Conservation (phyloP, 2,888 invertebrate species). For the Diaperis boleti region DNA sequence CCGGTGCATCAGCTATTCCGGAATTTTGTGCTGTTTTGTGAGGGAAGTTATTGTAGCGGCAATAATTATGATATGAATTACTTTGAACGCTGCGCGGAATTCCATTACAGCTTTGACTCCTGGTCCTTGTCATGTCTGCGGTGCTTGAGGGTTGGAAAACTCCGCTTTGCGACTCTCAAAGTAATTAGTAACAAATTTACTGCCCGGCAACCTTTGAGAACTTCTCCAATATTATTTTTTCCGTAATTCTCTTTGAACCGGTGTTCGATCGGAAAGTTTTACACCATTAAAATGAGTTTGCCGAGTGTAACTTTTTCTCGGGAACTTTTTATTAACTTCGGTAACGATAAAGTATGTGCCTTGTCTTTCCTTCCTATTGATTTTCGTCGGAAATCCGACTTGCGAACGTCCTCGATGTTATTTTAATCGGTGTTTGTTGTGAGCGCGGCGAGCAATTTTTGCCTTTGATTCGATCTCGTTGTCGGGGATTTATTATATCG, state of each 20-base stretch:
- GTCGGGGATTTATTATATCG: constrained; percentile 27
- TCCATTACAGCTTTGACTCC: constrained; percentile 24
- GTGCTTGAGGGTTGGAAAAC: constrained; percentile 25
- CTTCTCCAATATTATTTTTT: constrained; percentile 40
- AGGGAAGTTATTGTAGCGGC: constrained; percentile 15
- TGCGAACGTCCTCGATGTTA: constrained; percentile 16
- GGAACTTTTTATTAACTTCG: constrained; percentile 38
- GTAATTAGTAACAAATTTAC: constrained; percentile 42
- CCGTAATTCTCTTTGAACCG: constrained; percentile 37
- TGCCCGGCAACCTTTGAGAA: constrained; percentile 26
- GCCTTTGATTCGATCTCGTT: constrained; percentile 30
- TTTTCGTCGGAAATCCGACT: constrained; percentile 29
- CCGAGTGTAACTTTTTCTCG: constrained; percentile 37
- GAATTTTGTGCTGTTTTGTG: constrained; percentile 3
- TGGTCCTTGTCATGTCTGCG: constrained; percentile 32
- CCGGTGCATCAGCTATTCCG: neutral
- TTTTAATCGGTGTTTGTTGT: constrained; percentile 28
- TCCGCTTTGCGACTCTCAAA: constrained; percentile 29
- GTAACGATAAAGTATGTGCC: constrained; percentile 31
- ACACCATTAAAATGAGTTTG: constrained; percentile 53
- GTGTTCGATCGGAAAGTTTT: constrained; percentile 43
- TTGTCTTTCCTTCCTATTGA: constrained; percentile 32
- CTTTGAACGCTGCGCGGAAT: constrained; percentile 30
- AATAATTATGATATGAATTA: constrained; percentile 28
- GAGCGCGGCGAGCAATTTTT: constrained; percentile 20